Percentiles rank a stretch among this genome's conserved stretches.
Conservation (phyloP, 2,797 vertebrate genomes). For the Etheostoma perlongum region DNA sequence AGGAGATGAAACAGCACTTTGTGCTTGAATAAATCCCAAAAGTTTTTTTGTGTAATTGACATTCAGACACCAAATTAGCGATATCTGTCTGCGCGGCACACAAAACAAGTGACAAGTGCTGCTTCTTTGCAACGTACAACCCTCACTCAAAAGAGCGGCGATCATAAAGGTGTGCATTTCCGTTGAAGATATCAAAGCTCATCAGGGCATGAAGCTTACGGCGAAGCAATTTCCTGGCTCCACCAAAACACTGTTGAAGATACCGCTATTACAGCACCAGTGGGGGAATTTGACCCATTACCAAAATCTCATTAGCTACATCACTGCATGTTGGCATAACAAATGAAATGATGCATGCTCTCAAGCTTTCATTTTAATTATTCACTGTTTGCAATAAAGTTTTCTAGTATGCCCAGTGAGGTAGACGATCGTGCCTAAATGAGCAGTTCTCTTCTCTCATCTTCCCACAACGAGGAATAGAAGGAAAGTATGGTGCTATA, state of each 20-base stretch:
- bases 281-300: slow-evolving; percentile 48
- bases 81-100: not conserved
- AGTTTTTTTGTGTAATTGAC: slow-evolving; percentile 20
- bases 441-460: slow-evolving; percentile 10
- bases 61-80: slow-evolving; percentile 20
- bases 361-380: slow-evolving; percentile 51
- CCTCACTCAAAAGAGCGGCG: slow-evolving; percentile 2
- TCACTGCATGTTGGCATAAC: slow-evolving; percentile 34
- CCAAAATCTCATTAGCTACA: slow-evolving; percentile 61
- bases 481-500: not conserved
- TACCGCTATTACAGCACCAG: slow-evolving; percentile 43
- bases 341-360: slow-evolving; percentile 20
- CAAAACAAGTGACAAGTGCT: slow-evolving; percentile 5
- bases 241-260: slow-evolving; percentile 30
- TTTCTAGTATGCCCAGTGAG: slow-evolving; percentile 23
- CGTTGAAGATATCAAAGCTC: slow-evolving; percentile 51
- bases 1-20: slow-evolving; percentile 19
- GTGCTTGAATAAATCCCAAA: slow-evolving; percentile 7
- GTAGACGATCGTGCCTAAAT: slow-evolving; percentile 14
- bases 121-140: not conserved
- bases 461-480: not conserved
- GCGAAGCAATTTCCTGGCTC: slow-evolving; percentile 53
- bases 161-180: slow-evolving; percentile 39
- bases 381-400: slow-evolving; percentile 56
- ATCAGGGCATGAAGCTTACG: slow-evolving; percentile 21